Conservation (phyloP, 2,113 vertebrate species). For the Noturus placidus region DNA sequence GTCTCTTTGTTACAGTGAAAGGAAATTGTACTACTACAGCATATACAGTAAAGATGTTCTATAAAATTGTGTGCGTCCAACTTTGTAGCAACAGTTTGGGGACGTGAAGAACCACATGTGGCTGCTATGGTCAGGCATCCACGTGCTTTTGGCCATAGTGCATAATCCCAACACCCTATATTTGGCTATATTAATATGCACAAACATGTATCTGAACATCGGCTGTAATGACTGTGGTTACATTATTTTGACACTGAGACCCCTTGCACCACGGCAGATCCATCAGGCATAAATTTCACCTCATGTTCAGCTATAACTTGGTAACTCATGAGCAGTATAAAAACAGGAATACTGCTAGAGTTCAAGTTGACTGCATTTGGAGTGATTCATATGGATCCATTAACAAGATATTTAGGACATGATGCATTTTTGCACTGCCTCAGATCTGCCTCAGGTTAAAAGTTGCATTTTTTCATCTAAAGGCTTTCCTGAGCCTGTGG, state of each 20-base stretch:
- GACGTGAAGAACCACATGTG: too few relatives aligned
- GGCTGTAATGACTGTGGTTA: background rate
- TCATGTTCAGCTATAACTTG: background rate
- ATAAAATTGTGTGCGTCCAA: too few relatives aligned
- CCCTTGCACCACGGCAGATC: background rate
- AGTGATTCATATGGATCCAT: background rate
- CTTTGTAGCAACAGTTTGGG: too few relatives aligned
- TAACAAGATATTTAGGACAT: background rate
- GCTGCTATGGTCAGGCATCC: background rate
- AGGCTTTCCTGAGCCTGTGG: background rate
- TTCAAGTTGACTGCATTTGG: background rate
- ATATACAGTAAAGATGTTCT: too few relatives aligned
- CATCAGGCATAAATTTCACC: background rate
- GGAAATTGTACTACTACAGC: too few relatives aligned
- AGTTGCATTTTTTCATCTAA: background rate
- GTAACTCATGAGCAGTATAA: background rate
- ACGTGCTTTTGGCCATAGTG: background rate
- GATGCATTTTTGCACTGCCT: background rate
- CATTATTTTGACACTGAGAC: background rate
- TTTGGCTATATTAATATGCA: background rate
- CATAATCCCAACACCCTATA: too few relatives aligned
- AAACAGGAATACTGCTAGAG: background rate
- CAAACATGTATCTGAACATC: background rate
- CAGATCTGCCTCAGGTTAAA: background rate
- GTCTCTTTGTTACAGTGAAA: too few relatives aligned